Evolutionary conservation across 2,113 vertebrate species (phyloP).

Genomic region (Dasypus novemcinctus): DNA sequence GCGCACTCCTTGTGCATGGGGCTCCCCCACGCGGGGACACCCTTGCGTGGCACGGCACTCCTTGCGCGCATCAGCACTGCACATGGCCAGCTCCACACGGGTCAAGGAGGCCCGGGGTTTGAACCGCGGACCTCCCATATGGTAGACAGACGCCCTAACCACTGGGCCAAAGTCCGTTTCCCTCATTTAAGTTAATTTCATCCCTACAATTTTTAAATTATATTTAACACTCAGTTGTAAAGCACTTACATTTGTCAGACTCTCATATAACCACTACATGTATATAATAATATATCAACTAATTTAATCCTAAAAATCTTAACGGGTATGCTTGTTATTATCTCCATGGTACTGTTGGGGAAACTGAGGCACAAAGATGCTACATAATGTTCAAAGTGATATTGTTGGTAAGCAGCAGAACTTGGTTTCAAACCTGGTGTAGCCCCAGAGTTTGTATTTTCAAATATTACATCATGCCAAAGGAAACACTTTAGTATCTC

Average conservation of each 20-base stretch:
- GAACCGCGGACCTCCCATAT: too few species aligned
- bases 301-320: neutral
- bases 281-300: too few species aligned
- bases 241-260: neutral
- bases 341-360: neutral
- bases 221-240: neutral
- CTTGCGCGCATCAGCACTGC: too few species aligned
- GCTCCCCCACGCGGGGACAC: too few species aligned
- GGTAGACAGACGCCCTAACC: too few species aligned
- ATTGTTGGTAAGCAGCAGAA: neutral
- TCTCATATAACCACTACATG: neutral
- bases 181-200: neutral
- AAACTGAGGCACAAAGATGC: neutral
- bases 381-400: neutral
- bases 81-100: too few species aligned
- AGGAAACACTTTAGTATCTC: neutral
- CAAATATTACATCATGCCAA: neutral
- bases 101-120: too few species aligned
- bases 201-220: neutral
- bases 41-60: too few species aligned
- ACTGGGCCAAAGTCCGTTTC: too few species aligned
- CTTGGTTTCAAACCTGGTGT: neutral
- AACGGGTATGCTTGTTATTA: neutral
- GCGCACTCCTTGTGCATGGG: too few species aligned
- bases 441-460: neutral